Evolutionary conservation across 2,888 invertebrate species (phyloP).

Genomic region (Petrolisthes cinctipes): DNA sequence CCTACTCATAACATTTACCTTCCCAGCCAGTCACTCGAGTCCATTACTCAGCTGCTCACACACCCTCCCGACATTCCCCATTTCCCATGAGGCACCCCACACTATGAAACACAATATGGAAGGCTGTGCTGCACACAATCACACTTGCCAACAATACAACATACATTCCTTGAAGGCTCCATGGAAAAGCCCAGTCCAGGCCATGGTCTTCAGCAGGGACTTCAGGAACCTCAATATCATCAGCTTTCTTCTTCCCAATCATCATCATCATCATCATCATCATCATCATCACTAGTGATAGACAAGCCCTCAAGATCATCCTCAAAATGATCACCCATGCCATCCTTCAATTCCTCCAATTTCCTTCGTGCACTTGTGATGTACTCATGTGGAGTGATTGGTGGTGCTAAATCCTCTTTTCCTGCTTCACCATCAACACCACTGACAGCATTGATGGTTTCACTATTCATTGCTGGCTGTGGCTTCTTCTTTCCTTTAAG

Average conservation of each 20-base stretch:
- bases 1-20: too few species aligned
- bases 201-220: too few species aligned
- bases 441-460: background rate
- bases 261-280: slow-evolving; percentile 22
- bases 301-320: slow-evolving; percentile 45
- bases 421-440: slow-evolving; percentile 8
- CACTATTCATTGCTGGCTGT: background rate
- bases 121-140: too few species aligned
- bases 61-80: too few species aligned
- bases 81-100: too few species aligned
- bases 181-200: too few species aligned
- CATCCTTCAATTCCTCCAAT: slow-evolving; percentile 53
- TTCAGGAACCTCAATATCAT: too few species aligned
- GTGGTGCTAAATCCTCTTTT: slow-evolving; percentile 20
- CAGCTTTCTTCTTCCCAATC: background rate
- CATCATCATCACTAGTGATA: slow-evolving; percentile 34
- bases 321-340: slow-evolving; percentile 33
- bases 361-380: slow-evolving; percentile 45
- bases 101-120: too few species aligned
- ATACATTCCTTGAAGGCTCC: too few species aligned
- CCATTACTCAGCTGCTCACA: too few species aligned
- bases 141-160: too few species aligned
- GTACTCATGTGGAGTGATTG: slow-evolving; percentile 42
- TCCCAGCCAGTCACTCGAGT: too few species aligned
- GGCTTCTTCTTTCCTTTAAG: slow-evolving; percentile 45